A percentile compares a stretch with the other conserved stretches of the same genome.
phyloP scores from a whole-genome alignment of 2,888 invertebrate species.

The Morpho achilles region DNA sequence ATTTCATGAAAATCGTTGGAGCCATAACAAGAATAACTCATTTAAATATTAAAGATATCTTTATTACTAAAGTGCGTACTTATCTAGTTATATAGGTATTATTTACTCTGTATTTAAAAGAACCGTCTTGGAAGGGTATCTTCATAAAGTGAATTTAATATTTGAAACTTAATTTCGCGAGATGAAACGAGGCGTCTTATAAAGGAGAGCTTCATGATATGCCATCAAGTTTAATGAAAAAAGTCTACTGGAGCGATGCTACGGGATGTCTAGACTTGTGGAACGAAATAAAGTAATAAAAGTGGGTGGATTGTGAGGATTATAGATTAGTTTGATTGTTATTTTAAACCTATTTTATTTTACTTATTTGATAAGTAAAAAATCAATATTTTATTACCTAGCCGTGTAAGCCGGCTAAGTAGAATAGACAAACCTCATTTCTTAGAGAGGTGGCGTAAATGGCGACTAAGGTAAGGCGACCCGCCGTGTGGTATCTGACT shows the following conservation, averaged over 20 bases:
- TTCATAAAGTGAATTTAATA: slow-evolving; percentile 66
- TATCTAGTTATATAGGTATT: background rate
- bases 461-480: too few species aligned
- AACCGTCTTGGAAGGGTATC: slow-evolving; percentile 35
- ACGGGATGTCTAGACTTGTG: slow-evolving; percentile 23
- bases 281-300: slow-evolving; percentile 15
- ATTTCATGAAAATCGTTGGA: too few species aligned
- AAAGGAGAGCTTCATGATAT: slow-evolving; percentile 27
- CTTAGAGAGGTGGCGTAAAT: too few species aligned
- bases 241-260: slow-evolving; percentile 22
- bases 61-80: too few species aligned
- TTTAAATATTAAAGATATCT: too few species aligned
- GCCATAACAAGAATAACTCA: too few species aligned
- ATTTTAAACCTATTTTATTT: too few species aligned
- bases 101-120: slow-evolving; percentile 9
- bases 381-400: too few species aligned
- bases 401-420: too few species aligned
- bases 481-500: too few species aligned
- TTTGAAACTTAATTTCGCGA: slow-evolving; percentile 69
- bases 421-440: too few species aligned
- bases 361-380: too few species aligned
- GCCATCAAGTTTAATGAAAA: slow-evolving; percentile 28
- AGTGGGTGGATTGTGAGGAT: background rate
- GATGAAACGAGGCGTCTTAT: slow-evolving; percentile 45
- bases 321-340: background rate